phyloP scores from a whole-genome alignment of 2,113 vertebrate genomes.

The human (Homo sapiens) region DNA sequence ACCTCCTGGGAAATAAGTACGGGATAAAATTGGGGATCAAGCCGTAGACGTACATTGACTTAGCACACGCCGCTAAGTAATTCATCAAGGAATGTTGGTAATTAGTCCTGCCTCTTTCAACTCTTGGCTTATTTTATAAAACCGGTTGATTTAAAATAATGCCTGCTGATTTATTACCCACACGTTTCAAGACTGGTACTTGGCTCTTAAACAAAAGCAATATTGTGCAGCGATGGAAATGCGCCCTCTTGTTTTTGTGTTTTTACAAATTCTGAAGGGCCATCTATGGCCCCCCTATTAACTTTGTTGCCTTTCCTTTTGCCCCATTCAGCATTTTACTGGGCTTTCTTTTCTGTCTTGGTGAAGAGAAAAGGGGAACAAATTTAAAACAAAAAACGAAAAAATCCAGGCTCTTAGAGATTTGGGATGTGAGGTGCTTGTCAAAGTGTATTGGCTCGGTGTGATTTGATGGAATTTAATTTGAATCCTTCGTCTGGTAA shows the following conservation, averaged over 20 bases:
- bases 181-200: conserved; percentile 85
- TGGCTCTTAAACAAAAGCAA: conserved; percentile 84
- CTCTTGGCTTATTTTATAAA: conserved; percentile 91
- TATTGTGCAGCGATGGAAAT: conserved; percentile 79
- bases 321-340: conserved; percentile 69
- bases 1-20: conserved; percentile 94
- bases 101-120: conserved; percentile 94
- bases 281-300: conserved; percentile 41
- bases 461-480: conserved; percentile 84
- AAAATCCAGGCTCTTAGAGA: conserved; percentile 14
- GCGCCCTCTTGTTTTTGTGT: conserved; percentile 64
- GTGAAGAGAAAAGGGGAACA: conserved; percentile 49
- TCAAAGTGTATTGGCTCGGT: conserved; percentile 74
- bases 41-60: conserved; percentile 89
- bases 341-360: conserved; percentile 70
- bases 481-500: conserved; percentile 73
- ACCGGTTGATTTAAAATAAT: conserved; percentile 90
- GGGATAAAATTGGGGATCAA: conserved; percentile 93
- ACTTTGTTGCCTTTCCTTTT: conserved; percentile 74
- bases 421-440: conserved; percentile 69
- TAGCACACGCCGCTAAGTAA: conserved; percentile 94
- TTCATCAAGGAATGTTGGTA: conserved; percentile 95
- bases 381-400: conserved; percentile 45
- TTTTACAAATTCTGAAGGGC: conserved; percentile 65
- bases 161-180: conserved; percentile 91